These are phyloP conservation scores for Pseudoatta argentina DNA, from an alignment of 1,140 invertebrate species.

Conservation along the genomic window DNA sequence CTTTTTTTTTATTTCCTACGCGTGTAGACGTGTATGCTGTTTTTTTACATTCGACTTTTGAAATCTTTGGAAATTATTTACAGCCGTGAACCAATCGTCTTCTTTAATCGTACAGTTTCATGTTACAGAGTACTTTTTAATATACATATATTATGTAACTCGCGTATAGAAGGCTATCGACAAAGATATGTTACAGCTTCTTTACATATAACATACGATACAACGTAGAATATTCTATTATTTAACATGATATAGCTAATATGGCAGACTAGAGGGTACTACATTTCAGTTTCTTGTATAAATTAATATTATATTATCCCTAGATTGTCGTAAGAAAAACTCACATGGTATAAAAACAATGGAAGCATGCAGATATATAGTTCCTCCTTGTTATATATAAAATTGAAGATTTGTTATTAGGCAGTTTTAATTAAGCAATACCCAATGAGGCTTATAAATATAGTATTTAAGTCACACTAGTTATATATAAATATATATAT, in stretches of 20 bases:
- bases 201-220: constrained; percentile 55
- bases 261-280: constrained; percentile 53
- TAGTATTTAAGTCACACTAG: constrained; percentile 77
- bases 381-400: constrained; percentile 83
- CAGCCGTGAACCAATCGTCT: neutral
- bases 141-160: constrained; percentile 58
- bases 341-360: constrained; percentile 73
- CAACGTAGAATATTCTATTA: constrained; percentile 62
- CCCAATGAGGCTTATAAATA: constrained; percentile 81
- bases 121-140: constrained; percentile 51
- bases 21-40: neutral
- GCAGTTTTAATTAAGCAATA: constrained; percentile 84
- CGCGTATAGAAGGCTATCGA: constrained; percentile 41
- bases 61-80: constrained; percentile 31
- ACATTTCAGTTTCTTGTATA: constrained; percentile 61
- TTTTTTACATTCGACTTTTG: neutral
- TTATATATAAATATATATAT: constrained; percentile 77
- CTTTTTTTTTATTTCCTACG: constrained; percentile 2
- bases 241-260: constrained; percentile 58
- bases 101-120: constrained; percentile 47
- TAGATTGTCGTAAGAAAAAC: constrained; percentile 70
- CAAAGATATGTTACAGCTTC: constrained; percentile 64
- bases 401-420: constrained; percentile 83
- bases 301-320: constrained; percentile 63
- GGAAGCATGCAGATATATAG: constrained; percentile 80